Base-by-base conservation (phyloP, 2,113 vertebrate species). In the Taurulus bubalis region DNA sequence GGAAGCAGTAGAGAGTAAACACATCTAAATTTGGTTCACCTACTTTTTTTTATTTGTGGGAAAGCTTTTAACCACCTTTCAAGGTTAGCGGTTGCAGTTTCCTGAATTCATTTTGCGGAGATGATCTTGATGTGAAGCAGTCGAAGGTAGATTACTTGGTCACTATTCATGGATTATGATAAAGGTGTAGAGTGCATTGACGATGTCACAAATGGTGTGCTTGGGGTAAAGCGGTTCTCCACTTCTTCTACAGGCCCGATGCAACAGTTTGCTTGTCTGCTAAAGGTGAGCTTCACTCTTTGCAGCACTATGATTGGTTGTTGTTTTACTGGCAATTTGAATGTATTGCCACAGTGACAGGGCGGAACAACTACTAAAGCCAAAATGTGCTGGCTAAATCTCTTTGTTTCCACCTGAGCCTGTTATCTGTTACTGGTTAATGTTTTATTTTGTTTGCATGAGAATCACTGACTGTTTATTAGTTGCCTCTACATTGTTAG, bases 1-100 rank as follows among this genome's bases (percentile, higher is more conserved):
- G 75, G 56, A 67, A 69, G 73, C 45, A 47, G 32, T 6, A 28
- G 56, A 65, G 75, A 64, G 71, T 49, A 80, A 87, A 92, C 71
- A 82, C 30, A 63, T 42, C 20, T 65, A 73, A 80, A 45, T 22
- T 72, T 63, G 26, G 67, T 76, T 85, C 34, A 69, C 24, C 36
- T 62, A 12, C 47, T 49, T 70, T 49, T 69, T 49, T 85, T 74
- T 36, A 55, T 74, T 53, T 71, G 32, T 30, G 49, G 45, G 2
- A 28, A 59, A 40, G 53, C 12, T 3, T 45, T 79, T 38, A 58
- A 9, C 32, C 8, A 22, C 34, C 63, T 81, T 59, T 75, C 42
- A 51, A 58, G 36, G 4, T 75, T 30, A 47, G 53, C 34, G 34
- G 28, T 56, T 58, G 6, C 9, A 20, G 8, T 72, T 47, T 42